Percentiles rank a stretch among this genome's conserved stretches.
Conservation (phyloP, 2,888 invertebrate species). For the Drosophila histrio region DNA sequence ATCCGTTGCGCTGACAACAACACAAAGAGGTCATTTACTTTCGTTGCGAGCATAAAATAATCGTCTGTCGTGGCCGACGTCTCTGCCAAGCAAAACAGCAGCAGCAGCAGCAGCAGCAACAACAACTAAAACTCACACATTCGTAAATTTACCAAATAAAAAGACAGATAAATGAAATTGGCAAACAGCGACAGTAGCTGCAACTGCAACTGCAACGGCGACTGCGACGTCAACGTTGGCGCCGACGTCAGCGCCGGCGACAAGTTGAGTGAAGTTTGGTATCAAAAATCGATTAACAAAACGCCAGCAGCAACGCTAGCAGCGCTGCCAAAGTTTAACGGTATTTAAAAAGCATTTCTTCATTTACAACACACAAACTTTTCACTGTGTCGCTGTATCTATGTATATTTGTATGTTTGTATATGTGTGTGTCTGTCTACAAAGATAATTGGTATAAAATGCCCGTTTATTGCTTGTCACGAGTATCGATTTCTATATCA, state of each 20-base stretch:
- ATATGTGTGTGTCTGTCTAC: conserved; percentile 30
- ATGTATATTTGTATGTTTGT: conserved; percentile 2
- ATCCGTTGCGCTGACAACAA: conserved; percentile 55
- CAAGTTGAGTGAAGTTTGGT: conserved; percentile 60
- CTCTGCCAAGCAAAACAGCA: conserved; percentile 49
- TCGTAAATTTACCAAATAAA: conserved; percentile 59
- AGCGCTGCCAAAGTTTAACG: conserved; percentile 54
- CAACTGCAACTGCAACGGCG: conserved; percentile 24
- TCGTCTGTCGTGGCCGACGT: conserved; percentile 55
- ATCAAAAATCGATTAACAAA: conserved; percentile 79
- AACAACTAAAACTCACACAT: conserved; percentile 57
- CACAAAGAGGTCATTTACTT: conserved; percentile 78
- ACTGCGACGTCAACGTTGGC: conserved; percentile 37
- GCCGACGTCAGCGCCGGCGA: conserved; percentile 34
- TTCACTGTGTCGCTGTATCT: conserved; percentile 8
- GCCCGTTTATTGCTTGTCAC: conserved; percentile 71
- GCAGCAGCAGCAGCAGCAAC: conserved; percentile 22
- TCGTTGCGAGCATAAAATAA: conserved; percentile 77
- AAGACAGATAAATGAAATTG: conserved; percentile 74
- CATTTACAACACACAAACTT: conserved; percentile 45
- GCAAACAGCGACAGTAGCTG: conserved; percentile 51
- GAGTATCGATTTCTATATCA: conserved; percentile 74
- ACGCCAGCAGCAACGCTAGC: conserved; percentile 39
- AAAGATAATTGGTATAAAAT: conserved; percentile 74
- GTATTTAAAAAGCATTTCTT: conserved; percentile 66